phyloP scores from a whole-genome alignment of 2,888 invertebrate species.

The Artemia sinica region DNA sequence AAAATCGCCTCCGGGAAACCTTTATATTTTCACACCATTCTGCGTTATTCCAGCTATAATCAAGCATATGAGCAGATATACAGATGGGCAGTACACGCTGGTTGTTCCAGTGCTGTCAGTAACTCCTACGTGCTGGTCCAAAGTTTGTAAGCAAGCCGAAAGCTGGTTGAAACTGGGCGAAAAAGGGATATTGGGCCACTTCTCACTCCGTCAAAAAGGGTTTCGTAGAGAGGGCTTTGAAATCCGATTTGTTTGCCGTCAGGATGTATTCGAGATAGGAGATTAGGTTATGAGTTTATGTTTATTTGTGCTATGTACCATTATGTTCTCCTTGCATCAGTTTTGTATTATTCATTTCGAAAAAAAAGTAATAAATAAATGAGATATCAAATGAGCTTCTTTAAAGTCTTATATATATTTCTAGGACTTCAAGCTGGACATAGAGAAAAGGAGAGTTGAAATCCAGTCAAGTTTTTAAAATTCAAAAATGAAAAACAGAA shows the following conservation, averaged over 20 bases:
- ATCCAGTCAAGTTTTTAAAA: not conserved
- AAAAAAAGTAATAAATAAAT: no score
- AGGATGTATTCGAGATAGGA: not conserved
- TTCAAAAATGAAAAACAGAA: not conserved
- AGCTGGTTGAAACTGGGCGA: not conserved
- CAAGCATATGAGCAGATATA: not conserved
- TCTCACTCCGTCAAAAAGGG: not conserved
- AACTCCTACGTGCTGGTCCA: not conserved
- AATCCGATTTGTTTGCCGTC: not conserved
- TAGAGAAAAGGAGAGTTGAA: not conserved
- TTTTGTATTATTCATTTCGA: no score
- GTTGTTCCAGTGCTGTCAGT: not conserved
- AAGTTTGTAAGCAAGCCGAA: not conserved
- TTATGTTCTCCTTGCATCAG: no score
- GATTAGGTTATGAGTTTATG: no score
- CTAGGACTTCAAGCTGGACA: slow-evolving; percentile 3
- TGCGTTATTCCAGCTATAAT: not conserved
- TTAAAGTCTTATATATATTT: not conserved
- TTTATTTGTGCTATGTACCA: no score
- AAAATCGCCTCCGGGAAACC: not conserved
- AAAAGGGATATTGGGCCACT: not conserved
- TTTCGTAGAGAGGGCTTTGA: not conserved
- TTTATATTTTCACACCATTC: not conserved
- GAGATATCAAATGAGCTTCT: no score
- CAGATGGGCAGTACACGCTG: not conserved